phyloP scores from a whole-genome alignment of 1,140 invertebrate species.

The Ephestia elutella region DNA sequence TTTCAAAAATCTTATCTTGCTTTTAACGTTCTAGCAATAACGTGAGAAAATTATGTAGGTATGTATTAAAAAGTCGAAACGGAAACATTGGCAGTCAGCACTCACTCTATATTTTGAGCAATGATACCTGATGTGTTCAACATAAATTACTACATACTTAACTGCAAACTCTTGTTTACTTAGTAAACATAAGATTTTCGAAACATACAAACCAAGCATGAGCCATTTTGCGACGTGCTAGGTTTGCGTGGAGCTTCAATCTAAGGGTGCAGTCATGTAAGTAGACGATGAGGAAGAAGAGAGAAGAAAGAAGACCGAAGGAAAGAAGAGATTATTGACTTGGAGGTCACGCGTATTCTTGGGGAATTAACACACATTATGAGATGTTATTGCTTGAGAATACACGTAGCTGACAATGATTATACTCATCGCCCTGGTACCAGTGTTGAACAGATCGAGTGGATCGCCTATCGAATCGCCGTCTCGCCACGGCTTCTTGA shows the following conservation, averaged over 20 bases:
- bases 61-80: neutral
- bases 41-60: too few species aligned
- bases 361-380: slow-evolving; percentile 94
- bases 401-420: slow-evolving; percentile 93
- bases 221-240: neutral
- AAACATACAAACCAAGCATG: neutral
- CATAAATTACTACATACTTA: neutral
- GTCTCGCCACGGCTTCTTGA: neutral
- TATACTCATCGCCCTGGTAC: slow-evolving; percentile 39
- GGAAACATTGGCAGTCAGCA: neutral
- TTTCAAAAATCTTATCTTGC: too few species aligned
- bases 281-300: slow-evolving; percentile 16
- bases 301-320: slow-evolving; percentile 19
- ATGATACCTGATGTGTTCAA: neutral
- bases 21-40: too few species aligned
- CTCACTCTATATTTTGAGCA: neutral
- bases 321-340: slow-evolving; percentile 60
- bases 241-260: slow-evolving; percentile 1
- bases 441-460: slow-evolving; percentile 26
- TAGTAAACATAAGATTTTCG: neutral
- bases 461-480: neutral
- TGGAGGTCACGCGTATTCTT: slow-evolving; percentile 95
- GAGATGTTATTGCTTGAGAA: slow-evolving; percentile 98
- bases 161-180: neutral
- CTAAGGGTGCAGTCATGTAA: slow-evolving; percentile 3